Base-by-base conservation (phyloP, 2,888 invertebrate genomes). In the Emesis furor region DNA sequence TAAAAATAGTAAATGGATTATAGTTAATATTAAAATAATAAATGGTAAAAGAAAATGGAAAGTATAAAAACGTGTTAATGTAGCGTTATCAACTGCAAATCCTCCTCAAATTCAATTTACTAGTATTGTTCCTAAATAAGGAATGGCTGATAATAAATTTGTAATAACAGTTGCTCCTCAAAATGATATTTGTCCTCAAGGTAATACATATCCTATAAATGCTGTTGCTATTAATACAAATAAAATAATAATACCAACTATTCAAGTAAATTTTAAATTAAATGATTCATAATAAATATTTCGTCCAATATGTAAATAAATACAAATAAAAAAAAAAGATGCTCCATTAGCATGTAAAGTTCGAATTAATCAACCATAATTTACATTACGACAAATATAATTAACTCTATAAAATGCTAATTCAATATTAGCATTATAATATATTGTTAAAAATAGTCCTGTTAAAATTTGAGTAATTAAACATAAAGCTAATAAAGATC, bases 181-280 rank as follows among this genome's bases (percentile, higher is more conserved):
- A 46, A 46, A 46, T 14, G 46, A 46, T n/a, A 46, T 46, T 46
- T 98, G 98, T 7, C 98, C 98, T 94, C 98, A 98, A 0, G 98
- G 98, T 91, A 98, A 86, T 0, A 98, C 98, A 96, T 98, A 98
- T 0, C 98, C 98, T 97, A 98, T 95, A 93, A 98, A 98, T 32
- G 98, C 98, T 72, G 98, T 98, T 91, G 94, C 97, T 97, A 98
- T 98, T 85, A 97, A 93, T 93, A 98, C 76, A 90, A 98, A 97
- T 94, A 98, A 93, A 92, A 98, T 97, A 82, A 98, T 94, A 73
- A 98, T 95, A 75, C 98, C 98, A 0, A 97, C 89, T 90, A 97
- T 92, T 98, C 98, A 98, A 0, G 98, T 97, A 86, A 96, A 93
- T 83, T 94, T 95, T 91, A 96, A 95, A 90, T 96, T 93, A 92